Conservation (phyloP, 2,888 invertebrate species). For the Bugula neritina region DNA sequence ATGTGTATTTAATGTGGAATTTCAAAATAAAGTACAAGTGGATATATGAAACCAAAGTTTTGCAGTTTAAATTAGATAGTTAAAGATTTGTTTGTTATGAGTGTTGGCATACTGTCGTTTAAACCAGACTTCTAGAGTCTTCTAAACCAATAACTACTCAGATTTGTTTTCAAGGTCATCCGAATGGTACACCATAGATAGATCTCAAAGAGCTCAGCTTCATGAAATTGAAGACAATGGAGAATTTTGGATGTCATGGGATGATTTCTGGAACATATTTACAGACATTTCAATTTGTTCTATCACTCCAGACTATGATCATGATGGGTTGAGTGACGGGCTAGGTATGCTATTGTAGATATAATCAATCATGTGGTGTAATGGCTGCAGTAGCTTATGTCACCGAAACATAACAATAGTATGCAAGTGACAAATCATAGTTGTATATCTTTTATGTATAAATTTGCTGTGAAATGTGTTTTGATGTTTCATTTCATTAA, state of each 20-base stretch:
- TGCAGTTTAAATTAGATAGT: too few relatives aligned
- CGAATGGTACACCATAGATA: conserved; percentile 65
- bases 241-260: conserved; percentile 70
- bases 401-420: too few relatives aligned
- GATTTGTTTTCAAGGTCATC: conserved; percentile 54
- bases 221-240: conserved; percentile 64
- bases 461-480: too few relatives aligned
- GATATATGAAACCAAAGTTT: too few relatives aligned
- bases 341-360: conserved; percentile 59
- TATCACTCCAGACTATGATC: conserved; percentile 69
- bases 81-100: too few relatives aligned
- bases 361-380: too few relatives aligned
- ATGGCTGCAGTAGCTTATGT: too few relatives aligned
- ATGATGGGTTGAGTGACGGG: conserved; percentile 64
- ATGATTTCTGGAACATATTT: conserved; percentile 65
- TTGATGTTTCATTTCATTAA: neutral
- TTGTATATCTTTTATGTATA: too few relatives aligned
- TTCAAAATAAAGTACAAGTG: too few relatives aligned
- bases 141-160: neutral
- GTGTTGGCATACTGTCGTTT: too few relatives aligned
- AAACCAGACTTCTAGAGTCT: neutral
- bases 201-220: conserved; percentile 59
- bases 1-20: too few relatives aligned
- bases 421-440: too few relatives aligned
- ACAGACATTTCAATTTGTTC: conserved; percentile 67